Percentiles rank a stretch among this genome's conserved stretches.
These are phyloP conservation scores for Lottia gigantea DNA, from an alignment of 2,888 invertebrate species.

Conservation along the genomic window DNA sequence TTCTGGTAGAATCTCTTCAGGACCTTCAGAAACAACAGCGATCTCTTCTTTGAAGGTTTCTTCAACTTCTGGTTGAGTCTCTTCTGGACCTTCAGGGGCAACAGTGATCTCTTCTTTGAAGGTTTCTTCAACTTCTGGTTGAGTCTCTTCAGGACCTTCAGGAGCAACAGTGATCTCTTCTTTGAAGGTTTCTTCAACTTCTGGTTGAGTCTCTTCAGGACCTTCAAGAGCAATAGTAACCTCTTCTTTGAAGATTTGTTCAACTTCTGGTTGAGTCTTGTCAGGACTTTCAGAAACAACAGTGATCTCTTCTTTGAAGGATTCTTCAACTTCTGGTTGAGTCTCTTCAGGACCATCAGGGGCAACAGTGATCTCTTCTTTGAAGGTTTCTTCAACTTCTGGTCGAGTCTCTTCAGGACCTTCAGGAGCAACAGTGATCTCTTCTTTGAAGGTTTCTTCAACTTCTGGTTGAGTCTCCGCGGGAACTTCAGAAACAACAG, in stretches of 20 bases:
- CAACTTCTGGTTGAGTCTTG: conserved; percentile 11
- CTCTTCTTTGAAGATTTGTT: conserved; percentile 12
- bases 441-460: neutral
- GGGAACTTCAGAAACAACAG: neutral
- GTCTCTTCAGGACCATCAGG: conserved; percentile 9
- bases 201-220: no score
- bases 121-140: conserved; percentile 6
- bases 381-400: neutral
- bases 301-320: conserved; percentile 14
- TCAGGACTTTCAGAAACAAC: conserved; percentile 18
- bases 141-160: no score
- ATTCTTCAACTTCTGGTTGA: conserved; percentile 13
- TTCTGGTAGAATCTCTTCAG: conserved; percentile 1
- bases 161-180: no score
- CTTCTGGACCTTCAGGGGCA: conserved; percentile 20
- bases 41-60: conserved; percentile 13
- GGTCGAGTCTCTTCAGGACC: conserved; percentile 13
- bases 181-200: no score
- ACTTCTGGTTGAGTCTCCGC: conserved; percentile 14
- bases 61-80: conserved; percentile 4
- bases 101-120: conserved; percentile 17
- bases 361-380: conserved; percentile 12
- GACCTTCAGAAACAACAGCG: no score
- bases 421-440: conserved; percentile 14
- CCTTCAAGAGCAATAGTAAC: neutral